Evolutionary conservation across 2,888 invertebrate species (phyloP).

Genomic region (Lasioglossum pauxillum): DNA sequence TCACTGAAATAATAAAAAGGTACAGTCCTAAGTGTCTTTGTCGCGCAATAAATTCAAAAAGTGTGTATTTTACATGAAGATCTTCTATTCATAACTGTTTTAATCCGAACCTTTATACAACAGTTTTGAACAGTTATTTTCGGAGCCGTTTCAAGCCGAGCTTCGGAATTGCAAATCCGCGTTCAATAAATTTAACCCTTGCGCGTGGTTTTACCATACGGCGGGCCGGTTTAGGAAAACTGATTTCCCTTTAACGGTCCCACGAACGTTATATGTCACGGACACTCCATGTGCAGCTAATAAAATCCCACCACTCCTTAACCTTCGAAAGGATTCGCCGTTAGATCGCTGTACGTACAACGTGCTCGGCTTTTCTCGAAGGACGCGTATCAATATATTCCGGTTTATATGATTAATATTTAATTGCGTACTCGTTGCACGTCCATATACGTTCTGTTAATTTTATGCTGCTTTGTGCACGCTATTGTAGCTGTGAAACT

Average conservation of each 20-base stretch:
- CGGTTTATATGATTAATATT: not conserved
- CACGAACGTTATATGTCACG: not conserved
- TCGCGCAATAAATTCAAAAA: not conserved
- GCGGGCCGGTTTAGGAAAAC: not conserved
- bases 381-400: not conserved
- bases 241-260: not conserved
- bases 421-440: not conserved
- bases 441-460: not conserved
- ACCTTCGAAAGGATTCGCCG: not conserved
- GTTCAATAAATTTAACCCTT: not conserved
- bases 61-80: not conserved
- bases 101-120: not conserved
- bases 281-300: not conserved
- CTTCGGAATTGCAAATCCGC: not conserved
- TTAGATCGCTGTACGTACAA: not conserved
- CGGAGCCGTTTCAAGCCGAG: not conserved
- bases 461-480: not conserved
- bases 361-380: not conserved
- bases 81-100: not conserved
- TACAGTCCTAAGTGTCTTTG: not conserved
- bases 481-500: not conserved
- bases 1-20: too few relatives aligned
- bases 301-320: conserved; percentile 3
- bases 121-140: not conserved
- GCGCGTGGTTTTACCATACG: not conserved